A percentile compares a stretch with the other conserved stretches of the same genome.
These are phyloP conservation scores for Macrosoma leucophasiata DNA, from an alignment of 2,888 invertebrate genomes.

Conservation along the genomic window DNA sequence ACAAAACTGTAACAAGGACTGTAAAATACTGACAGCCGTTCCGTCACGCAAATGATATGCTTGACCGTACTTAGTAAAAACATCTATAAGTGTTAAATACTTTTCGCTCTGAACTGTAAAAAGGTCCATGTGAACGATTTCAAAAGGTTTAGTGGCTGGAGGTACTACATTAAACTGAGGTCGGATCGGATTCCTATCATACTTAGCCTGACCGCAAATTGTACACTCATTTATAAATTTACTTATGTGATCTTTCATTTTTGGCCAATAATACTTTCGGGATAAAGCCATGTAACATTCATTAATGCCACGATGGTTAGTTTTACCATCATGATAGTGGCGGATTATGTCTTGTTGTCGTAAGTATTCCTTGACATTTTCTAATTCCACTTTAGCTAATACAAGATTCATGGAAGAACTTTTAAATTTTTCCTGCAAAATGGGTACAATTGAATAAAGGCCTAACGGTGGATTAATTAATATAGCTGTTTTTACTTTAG, in stretches of 20 bases:
- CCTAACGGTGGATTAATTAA: slow-evolving; percentile 7
- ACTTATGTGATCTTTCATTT: slow-evolving; percentile 25
- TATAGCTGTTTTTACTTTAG: slow-evolving; percentile 10
- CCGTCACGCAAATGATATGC: slow-evolving; percentile 15
- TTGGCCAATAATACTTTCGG: slow-evolving; percentile 22
- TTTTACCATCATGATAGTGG: slow-evolving; percentile 11
- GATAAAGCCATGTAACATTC: slow-evolving; percentile 9
- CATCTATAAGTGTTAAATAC: slow-evolving; percentile 12
- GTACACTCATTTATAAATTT: slow-evolving; percentile 24
- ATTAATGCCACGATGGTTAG: slow-evolving; percentile 18
- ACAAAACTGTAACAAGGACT: slow-evolving; percentile 8
- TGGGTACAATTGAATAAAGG: slow-evolving; percentile 9
- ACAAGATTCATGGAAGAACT: slow-evolving; percentile 12
- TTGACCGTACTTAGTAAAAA: slow-evolving; percentile 14
- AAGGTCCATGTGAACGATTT: slow-evolving; percentile 19
- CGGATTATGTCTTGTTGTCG: slow-evolving; percentile 13
- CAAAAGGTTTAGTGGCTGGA: slow-evolving; percentile 18
- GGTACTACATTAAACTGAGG: slow-evolving; percentile 15
- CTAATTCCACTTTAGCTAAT: slow-evolving; percentile 9
- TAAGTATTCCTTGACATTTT: slow-evolving; percentile 15
- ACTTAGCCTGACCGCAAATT: slow-evolving; percentile 17
- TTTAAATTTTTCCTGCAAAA: slow-evolving; percentile 11
- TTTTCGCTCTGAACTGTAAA: slow-evolving; percentile 14
- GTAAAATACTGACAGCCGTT: slow-evolving; percentile 9
- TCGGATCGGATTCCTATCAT: slow-evolving; percentile 19